Conservation (phyloP, 92 coral and sea anemone genomes). For the Siderastrea radians region DNA sequence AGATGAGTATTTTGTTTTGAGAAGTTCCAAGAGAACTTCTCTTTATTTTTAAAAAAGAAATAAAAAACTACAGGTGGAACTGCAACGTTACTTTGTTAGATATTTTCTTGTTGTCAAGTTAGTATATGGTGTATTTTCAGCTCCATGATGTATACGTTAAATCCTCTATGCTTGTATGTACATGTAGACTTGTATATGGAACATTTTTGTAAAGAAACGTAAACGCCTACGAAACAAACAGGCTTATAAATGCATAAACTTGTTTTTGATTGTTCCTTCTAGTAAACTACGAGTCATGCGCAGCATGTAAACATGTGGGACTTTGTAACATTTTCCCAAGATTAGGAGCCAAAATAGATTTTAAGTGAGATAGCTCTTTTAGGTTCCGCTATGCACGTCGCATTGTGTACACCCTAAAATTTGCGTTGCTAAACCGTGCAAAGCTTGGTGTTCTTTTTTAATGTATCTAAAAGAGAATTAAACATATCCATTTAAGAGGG, state of each 20-base stretch:
- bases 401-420: not conserved
- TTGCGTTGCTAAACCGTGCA: too few relatives aligned
- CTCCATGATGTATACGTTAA: not conserved
- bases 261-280: not conserved
- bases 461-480: not conserved
- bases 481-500: not conserved
- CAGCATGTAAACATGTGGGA: not conserved
- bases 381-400: not conserved
- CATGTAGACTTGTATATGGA: too few relatives aligned
- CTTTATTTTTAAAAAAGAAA: constrained; percentile 15
- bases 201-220: constrained; percentile 25
- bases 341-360: not conserved
- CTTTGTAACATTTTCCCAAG: constrained; percentile 1
- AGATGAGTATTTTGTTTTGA: not conserved
- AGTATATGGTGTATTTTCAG: not conserved
- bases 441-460: not conserved
- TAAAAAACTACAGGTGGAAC: constrained; percentile 14
- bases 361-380: not conserved
- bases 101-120: not conserved
- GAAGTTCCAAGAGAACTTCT: constrained; percentile 47
- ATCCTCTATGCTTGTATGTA: not conserved
- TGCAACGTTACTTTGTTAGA: not conserved
- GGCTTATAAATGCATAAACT: constrained; percentile 14
- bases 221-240: constrained; percentile 36
- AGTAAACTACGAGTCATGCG: too few relatives aligned